Evolutionary conservation across 2,797 vertebrate species (phyloP).

Genomic region (Takifugu rubripes): DNA sequence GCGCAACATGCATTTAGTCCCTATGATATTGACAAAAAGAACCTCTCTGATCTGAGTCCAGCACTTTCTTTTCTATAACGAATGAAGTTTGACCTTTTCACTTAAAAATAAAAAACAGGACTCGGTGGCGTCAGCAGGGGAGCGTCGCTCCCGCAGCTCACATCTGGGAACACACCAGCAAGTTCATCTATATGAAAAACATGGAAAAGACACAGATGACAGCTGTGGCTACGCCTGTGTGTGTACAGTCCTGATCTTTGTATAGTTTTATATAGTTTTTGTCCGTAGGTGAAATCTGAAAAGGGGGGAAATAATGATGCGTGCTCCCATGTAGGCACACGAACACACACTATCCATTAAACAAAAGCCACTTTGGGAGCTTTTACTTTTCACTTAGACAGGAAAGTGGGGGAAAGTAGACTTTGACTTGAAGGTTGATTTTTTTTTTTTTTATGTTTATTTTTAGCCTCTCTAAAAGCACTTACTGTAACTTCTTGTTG

Average conservation of each 20-base stretch:
- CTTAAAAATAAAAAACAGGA: constrained; percentile 18
- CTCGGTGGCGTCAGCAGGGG: constrained; percentile 40
- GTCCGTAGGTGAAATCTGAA: too few species aligned
- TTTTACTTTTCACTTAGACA: constrained; percentile 30
- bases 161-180: constrained; percentile 59
- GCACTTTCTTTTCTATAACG: constrained; percentile 20
- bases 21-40: constrained; percentile 1
- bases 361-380: constrained; percentile 19
- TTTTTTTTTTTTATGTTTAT: constrained; percentile 38
- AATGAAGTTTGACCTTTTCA: constrained; percentile 26
- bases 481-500: constrained; percentile 56
- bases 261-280: neutral
- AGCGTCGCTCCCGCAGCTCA: constrained; percentile 55
- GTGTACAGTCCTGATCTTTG: constrained; percentile 41
- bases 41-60: constrained; percentile 6
- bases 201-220: constrained; percentile 23
- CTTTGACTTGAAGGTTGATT: constrained; percentile 40
- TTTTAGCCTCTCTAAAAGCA: constrained; percentile 68
- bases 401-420: constrained; percentile 9
- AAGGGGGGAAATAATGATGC: constrained; percentile 18
- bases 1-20: neutral
- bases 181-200: constrained; percentile 41
- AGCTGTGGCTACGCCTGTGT: constrained; percentile 41
- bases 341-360: constrained; percentile 35
- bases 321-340: constrained; percentile 11